Evolutionary conservation across 37 sponge, comb jelly and placozoan genomes (phyloP).

Genomic region (Halisarca cf. caerulea): DNA sequence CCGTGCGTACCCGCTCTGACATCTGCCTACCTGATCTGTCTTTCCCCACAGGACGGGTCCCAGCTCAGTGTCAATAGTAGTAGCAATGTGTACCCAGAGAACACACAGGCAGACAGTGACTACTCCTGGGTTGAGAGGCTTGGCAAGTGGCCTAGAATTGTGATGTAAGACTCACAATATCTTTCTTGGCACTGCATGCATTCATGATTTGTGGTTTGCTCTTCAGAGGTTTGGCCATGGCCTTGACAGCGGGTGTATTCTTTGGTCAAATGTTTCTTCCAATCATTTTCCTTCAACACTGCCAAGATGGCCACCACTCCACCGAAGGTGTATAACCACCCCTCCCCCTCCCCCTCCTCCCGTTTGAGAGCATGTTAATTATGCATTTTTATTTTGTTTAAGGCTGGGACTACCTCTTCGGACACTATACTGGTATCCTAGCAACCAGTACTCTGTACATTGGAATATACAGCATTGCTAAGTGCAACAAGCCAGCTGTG

Average conservation of each 20-base stretch:
- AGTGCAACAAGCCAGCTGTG: constrained; percentile 69
- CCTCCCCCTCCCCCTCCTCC: too few species aligned
- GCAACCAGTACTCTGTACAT: constrained; percentile 70
- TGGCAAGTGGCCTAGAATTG: constrained; percentile 62
- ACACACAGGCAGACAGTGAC: constrained; percentile 33
- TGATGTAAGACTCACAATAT: constrained; percentile 68
- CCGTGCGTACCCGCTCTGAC: too few species aligned
- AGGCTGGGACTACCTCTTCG: constrained; percentile 79
- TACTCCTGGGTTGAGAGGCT: constrained; percentile 78
- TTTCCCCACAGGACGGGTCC: too few species aligned
- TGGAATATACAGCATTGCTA: constrained; percentile 49
- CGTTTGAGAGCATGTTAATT: background rate
- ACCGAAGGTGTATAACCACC: constrained; percentile 48
- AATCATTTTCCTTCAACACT: constrained; percentile 53
- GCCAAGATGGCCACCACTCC: constrained; percentile 48
- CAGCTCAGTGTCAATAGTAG: too few species aligned
- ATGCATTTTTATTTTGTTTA: background rate
- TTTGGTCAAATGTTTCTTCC: constrained; percentile 60
- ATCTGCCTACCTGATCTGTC: too few species aligned
- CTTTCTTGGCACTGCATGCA: too few species aligned
- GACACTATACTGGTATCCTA: constrained; percentile 78
- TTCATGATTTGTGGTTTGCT: too few species aligned
- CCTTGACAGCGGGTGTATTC: constrained; percentile 62
- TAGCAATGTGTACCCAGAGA: too few species aligned
- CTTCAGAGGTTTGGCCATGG: constrained; percentile 64